Evolutionary conservation across 2,888 invertebrate genomes (phyloP), one percentile per base, ranked within the genome.

Genomic region (Drosophila testacea): DNA sequence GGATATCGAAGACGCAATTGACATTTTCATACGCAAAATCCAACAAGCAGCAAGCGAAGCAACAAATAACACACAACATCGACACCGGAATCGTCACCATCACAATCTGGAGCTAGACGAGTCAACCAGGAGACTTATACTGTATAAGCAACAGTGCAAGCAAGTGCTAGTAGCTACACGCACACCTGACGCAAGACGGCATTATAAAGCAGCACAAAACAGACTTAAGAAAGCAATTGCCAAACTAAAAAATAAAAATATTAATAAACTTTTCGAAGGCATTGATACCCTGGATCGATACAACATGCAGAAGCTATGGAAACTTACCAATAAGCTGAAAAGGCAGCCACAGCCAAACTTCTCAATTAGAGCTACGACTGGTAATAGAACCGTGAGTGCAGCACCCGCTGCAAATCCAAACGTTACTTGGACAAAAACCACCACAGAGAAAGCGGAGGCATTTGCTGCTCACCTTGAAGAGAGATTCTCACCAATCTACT

Each of bases 241-340:
- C n/a, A n/a, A n/a, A n/a, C n/a, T 4, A 44, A 46, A 46, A 11
- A 27, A 10, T n/a, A n/a, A 9, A 22, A 46, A 32, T 22, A 41
- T 32, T 4, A 55, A 30, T 4, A 56, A 32, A 1, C 27, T 44
- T 1, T 36, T 30, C 4, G 30, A 30, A n/a, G 6, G n/a, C 5
- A 51, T 61, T 4, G 36, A 61, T 6, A 4, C n/a, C 1, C 27
- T 10, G 4, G 61, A 61, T 2, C 34, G 61, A 4, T 51, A 52
- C 1, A 52, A 41, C 1, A 51, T 46, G 46, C 46, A 46, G 6
- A 46, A 46, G n/a, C n/a, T 46, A 5, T 46, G 46, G 46, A 27
- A 28, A n/a, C 9, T 46, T 3, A 46, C 46, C 4, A 46, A 46
- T 4, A 22, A 28, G 2, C 6, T 46, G 4, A 46, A 28, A 28